Percentiles rank a stretch among this genome's conserved stretches.
These are phyloP conservation scores for Gobio gobio DNA, from an alignment of 2,113 vertebrate genomes.

Conservation along the genomic window DNA sequence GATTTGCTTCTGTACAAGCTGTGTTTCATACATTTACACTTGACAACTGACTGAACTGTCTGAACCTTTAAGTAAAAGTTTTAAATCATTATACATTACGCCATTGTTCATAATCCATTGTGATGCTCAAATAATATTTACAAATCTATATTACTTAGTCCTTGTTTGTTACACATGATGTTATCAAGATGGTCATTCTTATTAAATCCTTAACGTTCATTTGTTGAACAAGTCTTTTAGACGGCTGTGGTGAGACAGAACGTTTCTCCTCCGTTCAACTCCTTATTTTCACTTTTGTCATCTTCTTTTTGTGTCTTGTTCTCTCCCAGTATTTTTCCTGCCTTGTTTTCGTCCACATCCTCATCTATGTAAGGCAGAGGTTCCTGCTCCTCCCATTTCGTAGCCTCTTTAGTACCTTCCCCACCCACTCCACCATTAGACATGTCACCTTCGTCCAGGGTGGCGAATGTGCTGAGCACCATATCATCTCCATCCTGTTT, in stretches of 20 bases:
- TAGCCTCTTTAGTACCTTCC: conserved; percentile 51
- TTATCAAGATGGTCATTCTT: neutral
- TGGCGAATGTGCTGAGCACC: conserved; percentile 53
- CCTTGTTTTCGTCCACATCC: conserved; percentile 24
- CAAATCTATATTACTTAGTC: neutral
- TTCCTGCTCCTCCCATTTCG: conserved; percentile 57
- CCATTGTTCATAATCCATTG: neutral
- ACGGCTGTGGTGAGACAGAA: conserved; percentile 60
- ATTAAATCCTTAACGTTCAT: neutral
- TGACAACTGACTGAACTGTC: too few species aligned
- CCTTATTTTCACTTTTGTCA: neutral
- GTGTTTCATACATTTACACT: neutral
- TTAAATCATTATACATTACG: neutral
- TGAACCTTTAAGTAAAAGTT: neutral
- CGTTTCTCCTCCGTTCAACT: conserved; percentile 30
- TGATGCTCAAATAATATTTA: neutral
- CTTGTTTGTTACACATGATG: neutral
- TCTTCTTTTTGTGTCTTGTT: neutral
- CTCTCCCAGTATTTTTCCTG: neutral
- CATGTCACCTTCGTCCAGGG: conserved; percentile 1
- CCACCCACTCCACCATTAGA: conserved; percentile 49
- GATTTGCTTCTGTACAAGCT: neutral
- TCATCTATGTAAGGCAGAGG: conserved; percentile 63
- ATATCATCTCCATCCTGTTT: conserved; percentile 14
- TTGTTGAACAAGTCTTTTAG: conserved; percentile 38